These are phyloP conservation scores for Brachymystax lenok DNA, from an alignment of 2,797 vertebrate species.

Conservation along the genomic window DNA sequence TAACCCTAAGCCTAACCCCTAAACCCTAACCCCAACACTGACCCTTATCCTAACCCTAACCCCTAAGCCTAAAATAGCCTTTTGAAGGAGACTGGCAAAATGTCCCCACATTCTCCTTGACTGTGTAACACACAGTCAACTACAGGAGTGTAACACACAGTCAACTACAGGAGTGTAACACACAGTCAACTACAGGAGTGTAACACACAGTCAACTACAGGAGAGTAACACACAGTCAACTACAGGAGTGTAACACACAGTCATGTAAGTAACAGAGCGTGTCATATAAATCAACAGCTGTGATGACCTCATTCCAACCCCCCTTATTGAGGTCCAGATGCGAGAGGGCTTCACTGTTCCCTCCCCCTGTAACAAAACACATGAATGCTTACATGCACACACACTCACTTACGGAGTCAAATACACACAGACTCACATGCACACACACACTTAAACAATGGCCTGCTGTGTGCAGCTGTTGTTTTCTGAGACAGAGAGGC, in stretches of 20 bases:
- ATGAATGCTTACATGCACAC: neutral
- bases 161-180: too few species aligned
- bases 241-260: conserved; percentile 52
- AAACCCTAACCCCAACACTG: too few species aligned
- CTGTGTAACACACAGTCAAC: too few species aligned
- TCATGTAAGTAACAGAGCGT: conserved; percentile 58
- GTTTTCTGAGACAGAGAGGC: conserved; percentile 28
- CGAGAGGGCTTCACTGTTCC: conserved; percentile 5
- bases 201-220: too few species aligned
- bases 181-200: too few species aligned
- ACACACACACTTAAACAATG: conserved; percentile 11
- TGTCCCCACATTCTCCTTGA: too few species aligned
- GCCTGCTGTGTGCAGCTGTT: conserved; percentile 36
- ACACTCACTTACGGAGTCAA: neutral
- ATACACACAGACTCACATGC: neutral
- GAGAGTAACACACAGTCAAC: conserved; percentile 28
- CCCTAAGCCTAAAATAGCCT: too few species aligned
- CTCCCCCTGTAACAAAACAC: neutral
- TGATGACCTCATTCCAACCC: conserved; percentile 74
- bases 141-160: too few species aligned
- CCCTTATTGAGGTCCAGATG: conserved; percentile 59
- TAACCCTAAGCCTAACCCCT: too few species aligned
- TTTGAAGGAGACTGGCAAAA: too few species aligned
- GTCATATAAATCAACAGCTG: conserved; percentile 71
- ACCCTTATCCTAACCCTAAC: too few species aligned